Conservation (phyloP, 1,140 invertebrate species). For the Adelges cooleyi region DNA sequence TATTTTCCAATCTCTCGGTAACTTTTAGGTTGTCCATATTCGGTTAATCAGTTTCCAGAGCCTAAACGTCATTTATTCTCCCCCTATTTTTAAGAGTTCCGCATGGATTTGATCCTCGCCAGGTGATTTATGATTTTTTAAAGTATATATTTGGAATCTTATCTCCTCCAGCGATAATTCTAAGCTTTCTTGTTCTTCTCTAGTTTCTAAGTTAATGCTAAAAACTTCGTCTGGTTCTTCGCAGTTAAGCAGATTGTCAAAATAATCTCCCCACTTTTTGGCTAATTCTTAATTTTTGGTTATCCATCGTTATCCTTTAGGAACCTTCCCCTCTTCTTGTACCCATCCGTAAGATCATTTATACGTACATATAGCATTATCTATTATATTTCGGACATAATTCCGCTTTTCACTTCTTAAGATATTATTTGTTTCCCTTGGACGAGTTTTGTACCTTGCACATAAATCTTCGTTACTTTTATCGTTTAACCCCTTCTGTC, state of each 20-base stretch:
- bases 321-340: background rate
- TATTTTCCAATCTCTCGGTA: constrained; percentile 31
- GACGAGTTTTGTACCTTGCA: background rate
- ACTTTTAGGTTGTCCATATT: constrained; percentile 27
- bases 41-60: constrained; percentile 25
- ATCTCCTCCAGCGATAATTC: background rate
- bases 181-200: background rate
- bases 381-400: background rate
- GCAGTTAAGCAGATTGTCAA: background rate
- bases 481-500: background rate
- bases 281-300: background rate
- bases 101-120: constrained; percentile 22
- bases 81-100: constrained; percentile 30
- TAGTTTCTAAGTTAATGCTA: background rate
- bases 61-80: background rate
- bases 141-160: constrained; percentile 14
- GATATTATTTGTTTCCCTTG: background rate
- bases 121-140: constrained; percentile 5
- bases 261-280: background rate
- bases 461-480: background rate
- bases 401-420: background rate
- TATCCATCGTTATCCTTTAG: background rate
- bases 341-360: background rate
- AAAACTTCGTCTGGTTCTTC: background rate
- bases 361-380: background rate